These are phyloP conservation scores for Phalanger gymnotis DNA, from an alignment of 2,797 vertebrate genomes.

Conservation along the genomic window DNA sequence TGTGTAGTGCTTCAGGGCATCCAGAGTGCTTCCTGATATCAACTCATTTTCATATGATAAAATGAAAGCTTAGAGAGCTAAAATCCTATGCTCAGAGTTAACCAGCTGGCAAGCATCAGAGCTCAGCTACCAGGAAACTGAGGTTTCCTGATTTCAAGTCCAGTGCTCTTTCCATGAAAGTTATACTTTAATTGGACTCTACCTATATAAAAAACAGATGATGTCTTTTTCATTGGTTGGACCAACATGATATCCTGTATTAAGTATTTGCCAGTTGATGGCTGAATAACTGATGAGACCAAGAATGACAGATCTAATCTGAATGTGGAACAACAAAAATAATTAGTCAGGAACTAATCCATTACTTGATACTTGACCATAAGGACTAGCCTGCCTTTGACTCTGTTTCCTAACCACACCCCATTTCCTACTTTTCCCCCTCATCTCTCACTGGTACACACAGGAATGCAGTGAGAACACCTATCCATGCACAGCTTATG, in stretches of 20 bases:
- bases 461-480: background rate
- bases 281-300: background rate
- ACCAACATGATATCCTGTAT: background rate
- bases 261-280: background rate
- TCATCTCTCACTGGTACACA: background rate
- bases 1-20: background rate
- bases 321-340: background rate
- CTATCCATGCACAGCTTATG: background rate
- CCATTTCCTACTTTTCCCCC: background rate
- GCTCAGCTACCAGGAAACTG: background rate
- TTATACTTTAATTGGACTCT: background rate
- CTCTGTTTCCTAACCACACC: conserved; percentile 10
- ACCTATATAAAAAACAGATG: background rate
- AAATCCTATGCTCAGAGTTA: background rate
- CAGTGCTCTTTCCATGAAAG: background rate
- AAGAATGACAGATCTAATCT: background rate
- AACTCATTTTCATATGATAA: background rate
- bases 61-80: background rate
- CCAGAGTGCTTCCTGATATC: background rate
- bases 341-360: conserved; percentile 19
- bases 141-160: background rate
- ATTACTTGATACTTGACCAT: conserved; percentile 8
- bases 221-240: background rate
- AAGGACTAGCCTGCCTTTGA: background rate
- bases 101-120: background rate